Percentiles rank a stretch among this genome's conserved stretches.
These are phyloP conservation scores for Lasioglossum leucozonium DNA, from an alignment of 2,888 invertebrate genomes.

Conservation along the genomic window DNA sequence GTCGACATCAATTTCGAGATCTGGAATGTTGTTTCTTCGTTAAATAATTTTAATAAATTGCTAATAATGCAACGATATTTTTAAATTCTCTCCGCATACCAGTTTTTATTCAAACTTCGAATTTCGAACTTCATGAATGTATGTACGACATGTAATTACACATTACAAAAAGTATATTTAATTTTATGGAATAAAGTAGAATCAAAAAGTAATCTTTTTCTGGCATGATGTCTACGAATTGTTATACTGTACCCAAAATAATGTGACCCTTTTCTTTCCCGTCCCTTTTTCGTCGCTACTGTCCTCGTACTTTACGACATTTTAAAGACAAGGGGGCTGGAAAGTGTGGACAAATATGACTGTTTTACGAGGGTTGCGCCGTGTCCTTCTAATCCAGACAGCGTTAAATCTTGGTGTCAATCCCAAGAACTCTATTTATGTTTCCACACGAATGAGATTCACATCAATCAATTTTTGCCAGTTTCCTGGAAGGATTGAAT, in stretches of 20 bases:
- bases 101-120: no score
- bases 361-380: slow-evolving; percentile 73
- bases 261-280: slow-evolving; percentile 37
- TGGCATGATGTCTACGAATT: not conserved
- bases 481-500: not conserved
- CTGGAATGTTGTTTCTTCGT: not conserved
- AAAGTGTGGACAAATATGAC: slow-evolving; percentile 78
- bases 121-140: no score
- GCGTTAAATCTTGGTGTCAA: not conserved
- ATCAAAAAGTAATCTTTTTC: not conserved
- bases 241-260: not conserved
- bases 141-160: not conserved
- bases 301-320: slow-evolving; percentile 73
- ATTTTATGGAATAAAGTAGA: not conserved
- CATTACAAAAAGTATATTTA: no score
- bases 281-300: slow-evolving; percentile 40
- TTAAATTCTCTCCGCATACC: not conserved
- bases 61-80: not conserved
- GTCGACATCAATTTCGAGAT: not conserved
- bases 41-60: not conserved
- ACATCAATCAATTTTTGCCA: not conserved
- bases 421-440: not conserved
- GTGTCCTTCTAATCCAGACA: not conserved
- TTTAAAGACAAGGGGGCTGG: slow-evolving; percentile 73
- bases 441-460: not conserved